Evolutionary conservation across 1,140 invertebrate species (phyloP).

Genomic region (Phocides pigmalion): DNA sequence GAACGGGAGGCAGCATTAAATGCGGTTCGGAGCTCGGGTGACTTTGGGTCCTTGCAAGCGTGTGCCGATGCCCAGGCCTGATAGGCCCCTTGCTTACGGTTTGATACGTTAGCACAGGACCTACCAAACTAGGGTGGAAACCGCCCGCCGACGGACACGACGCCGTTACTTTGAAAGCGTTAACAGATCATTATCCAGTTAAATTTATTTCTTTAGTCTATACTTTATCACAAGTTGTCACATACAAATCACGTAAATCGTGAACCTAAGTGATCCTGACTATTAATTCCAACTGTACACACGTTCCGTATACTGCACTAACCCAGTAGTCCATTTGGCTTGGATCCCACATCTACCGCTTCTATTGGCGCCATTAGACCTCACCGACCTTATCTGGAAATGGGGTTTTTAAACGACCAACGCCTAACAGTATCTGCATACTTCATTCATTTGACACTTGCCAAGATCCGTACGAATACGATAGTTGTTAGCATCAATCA

Average conservation of each 20-base stretch:
- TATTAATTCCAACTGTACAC: not conserved
- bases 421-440: constrained; percentile 12
- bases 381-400: not conserved
- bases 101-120: too few relatives aligned
- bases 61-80: too few relatives aligned
- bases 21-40: too few relatives aligned
- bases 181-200: too few relatives aligned
- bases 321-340: constrained; percentile 11
- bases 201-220: not conserved
- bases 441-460: constrained; percentile 18
- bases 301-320: not conserved
- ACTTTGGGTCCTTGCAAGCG: too few relatives aligned
- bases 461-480: not conserved
- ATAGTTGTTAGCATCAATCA: not conserved
- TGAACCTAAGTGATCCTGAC: not conserved
- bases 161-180: too few relatives aligned
- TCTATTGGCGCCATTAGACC: not conserved
- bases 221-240: not conserved
- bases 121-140: too few relatives aligned
- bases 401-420: not conserved
- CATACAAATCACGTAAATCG: not conserved
- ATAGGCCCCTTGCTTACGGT: too few relatives aligned
- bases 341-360: not conserved
- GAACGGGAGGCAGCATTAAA: too few relatives aligned
- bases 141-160: too few relatives aligned